A percentile compares a stretch with the other conserved stretches of the same genome.
Conservation (phyloP, 2,888 invertebrate species). For the Agrenia bidenticulata region DNA sequence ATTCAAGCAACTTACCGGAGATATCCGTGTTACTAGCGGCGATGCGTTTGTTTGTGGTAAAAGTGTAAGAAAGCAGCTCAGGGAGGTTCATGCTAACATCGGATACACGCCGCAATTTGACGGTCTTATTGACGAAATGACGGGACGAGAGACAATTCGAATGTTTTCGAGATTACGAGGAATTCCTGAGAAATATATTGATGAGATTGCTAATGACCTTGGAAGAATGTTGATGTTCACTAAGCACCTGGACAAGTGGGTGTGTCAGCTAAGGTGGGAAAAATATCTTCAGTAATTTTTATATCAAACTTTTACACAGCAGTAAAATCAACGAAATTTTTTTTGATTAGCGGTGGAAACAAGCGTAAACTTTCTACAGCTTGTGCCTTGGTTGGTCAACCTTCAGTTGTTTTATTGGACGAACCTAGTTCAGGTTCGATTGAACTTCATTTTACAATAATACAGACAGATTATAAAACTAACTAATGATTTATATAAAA, state of each 20-base stretch:
- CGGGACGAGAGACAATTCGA: slow-evolving; percentile 53
- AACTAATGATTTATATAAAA: too few species aligned
- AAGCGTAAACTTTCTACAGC: slow-evolving; percentile 64
- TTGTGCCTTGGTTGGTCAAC: slow-evolving; percentile 68
- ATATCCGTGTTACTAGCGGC: slow-evolving; percentile 69
- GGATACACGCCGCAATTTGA: slow-evolving; percentile 72
- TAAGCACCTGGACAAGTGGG: slow-evolving; percentile 65
- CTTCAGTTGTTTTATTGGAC: slow-evolving; percentile 70
- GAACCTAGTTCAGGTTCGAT: slow-evolving; percentile 59
- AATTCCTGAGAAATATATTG: slow-evolving; percentile 57
- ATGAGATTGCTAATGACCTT: slow-evolving; percentile 58
- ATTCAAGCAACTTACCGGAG: slow-evolving; percentile 79
- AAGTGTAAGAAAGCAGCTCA: slow-evolving; percentile 55
- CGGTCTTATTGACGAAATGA: slow-evolving; percentile 53
- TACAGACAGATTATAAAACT: too few species aligned
- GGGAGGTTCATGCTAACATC: slow-evolving; percentile 54
- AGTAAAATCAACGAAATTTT: too few species aligned
- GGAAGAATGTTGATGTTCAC: slow-evolving; percentile 64
- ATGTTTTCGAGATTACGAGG: slow-evolving; percentile 66
- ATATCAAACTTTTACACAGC: too few species aligned
- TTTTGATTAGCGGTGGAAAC: background rate
- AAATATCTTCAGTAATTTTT: too few species aligned
- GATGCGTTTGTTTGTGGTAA: slow-evolving; percentile 67
- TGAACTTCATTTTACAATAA: too few species aligned
- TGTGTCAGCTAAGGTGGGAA: slow-evolving; percentile 57